phyloP scores from a whole-genome alignment of 64 coral and sea anemone species.

The Catalaphyllia jardinei region DNA sequence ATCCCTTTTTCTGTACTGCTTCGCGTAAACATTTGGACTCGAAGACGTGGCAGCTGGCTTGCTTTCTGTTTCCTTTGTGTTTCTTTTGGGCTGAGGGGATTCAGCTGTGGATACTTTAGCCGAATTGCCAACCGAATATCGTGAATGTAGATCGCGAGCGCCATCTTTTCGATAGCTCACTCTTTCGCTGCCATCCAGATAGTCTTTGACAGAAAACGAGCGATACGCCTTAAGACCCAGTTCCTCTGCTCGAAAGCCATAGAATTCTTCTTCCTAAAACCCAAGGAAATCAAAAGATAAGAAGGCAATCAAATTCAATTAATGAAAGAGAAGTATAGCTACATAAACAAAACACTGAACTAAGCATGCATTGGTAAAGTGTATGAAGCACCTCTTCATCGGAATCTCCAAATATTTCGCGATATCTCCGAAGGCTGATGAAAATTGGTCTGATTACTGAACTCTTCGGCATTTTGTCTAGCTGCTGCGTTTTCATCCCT shows the following conservation, averaged over 20 bases:
- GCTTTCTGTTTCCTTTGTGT: constrained; percentile 23
- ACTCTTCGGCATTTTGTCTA: constrained; percentile 13
- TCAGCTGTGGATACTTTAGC: constrained; percentile 46
- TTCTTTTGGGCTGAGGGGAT: constrained; percentile 25
- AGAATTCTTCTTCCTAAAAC: constrained; percentile 86
- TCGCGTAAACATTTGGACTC: constrained; percentile 77
- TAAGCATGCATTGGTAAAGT: constrained; percentile 25
- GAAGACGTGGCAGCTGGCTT: constrained; percentile 26
- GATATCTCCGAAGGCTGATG: constrained; percentile 82
- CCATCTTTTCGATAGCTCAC: constrained; percentile 27
- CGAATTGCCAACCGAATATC: constrained; percentile 36
- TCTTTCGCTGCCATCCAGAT: constrained; percentile 50
- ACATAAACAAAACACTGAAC: constrained; percentile 65
- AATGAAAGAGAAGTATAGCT: constrained; percentile 2
- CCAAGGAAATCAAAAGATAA: constrained; percentile 18
- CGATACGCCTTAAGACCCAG: constrained; percentile 86
- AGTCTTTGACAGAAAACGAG: constrained; percentile 42
- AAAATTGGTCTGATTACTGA: constrained; percentile 66
- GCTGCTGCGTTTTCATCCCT: constrained; percentile 47
- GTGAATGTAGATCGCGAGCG: background rate
- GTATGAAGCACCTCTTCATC: constrained; percentile 93
- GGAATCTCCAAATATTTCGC: constrained; percentile 99
- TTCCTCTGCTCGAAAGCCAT: constrained; percentile 94
- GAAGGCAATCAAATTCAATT: background rate
- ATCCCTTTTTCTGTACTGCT: constrained; percentile 87